Evolutionary conservation across 2,113 vertebrate species (phyloP), one percentile per base, ranked within the genome.

Genomic region (Pleuronectes platessa): DNA sequence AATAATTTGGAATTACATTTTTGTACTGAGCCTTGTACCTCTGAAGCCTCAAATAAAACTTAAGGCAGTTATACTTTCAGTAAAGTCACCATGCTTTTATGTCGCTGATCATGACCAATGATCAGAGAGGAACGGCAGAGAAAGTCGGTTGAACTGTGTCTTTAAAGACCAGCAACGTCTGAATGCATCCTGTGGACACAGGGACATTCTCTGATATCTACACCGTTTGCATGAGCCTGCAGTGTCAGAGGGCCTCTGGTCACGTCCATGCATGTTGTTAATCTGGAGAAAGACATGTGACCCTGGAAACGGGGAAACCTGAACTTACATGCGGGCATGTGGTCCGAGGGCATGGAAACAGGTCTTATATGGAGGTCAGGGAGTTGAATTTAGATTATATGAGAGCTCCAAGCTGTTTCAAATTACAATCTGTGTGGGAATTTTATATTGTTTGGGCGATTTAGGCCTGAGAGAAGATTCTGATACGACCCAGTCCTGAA

Each of bases 261-360:
- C 90, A 93, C 82, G 74, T 91, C 75, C 81, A 71, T 68, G 81
- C 73, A 87, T 87, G 89, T 82, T 89, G 89, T 81, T 90, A 89
- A 92, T 92, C 73, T 90, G 77, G 45, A 81, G 18, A 76, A 6
- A 71, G 83, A 88, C 89, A 90, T 84, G 84, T 88, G 86, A 88
- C 84, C 81, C 78, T 82, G 70, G 66, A 71, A 79, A 78, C 56
- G 55, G 56, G 54, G 87, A 82, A 90, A 91, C 74, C 71, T 91
- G 82, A 93, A 90, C 91, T 90, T 86, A 86, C 69, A 88, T 85
- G 85, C 56, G 81, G 82, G 79, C 79, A 82, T 83, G 88, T 74
- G 49, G 49, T 82, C 76, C 54, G 62, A 74, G 61, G 81, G 74
- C 74, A 89, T 68, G 69, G 76, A 91, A 84, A 86, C 76, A 78